Evolutionary conservation across 2,113 vertebrate species (phyloP).

Genomic region (Phaethon lepturus): DNA sequence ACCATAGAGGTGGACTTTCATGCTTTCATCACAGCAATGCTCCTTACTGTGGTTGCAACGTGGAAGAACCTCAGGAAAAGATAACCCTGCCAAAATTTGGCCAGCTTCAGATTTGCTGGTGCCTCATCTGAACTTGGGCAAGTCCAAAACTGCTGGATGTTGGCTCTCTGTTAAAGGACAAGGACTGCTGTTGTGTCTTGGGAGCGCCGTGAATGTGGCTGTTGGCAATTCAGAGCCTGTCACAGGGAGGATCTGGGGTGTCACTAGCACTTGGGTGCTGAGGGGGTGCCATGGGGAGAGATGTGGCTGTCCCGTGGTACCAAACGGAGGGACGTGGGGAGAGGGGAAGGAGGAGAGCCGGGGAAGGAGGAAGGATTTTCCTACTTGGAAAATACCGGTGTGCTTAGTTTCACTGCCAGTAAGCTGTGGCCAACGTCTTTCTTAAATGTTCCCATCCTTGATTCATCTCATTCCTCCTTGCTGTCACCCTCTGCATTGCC

Average conservation of each 20-base stretch:
- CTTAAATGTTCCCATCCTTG: background rate
- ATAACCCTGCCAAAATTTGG: background rate
- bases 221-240: background rate
- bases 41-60: background rate
- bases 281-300: background rate
- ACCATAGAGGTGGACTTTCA: background rate
- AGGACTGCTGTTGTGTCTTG: accelerated
- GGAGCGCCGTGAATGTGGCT: background rate
- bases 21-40: background rate
- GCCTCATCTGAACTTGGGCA: background rate
- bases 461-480: background rate
- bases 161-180: background rate
- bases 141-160: background rate
- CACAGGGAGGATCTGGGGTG: accelerated
- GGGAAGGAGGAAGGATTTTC: background rate
- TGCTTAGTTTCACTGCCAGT: background rate
- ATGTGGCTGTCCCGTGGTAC: background rate
- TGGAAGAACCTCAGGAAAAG: background rate
- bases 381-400: background rate
- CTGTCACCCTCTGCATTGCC: background rate
- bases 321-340: background rate
- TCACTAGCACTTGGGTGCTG: background rate
- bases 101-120: background rate
- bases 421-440: background rate
- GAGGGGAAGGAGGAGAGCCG: background rate